Evolutionary conservation across 2,797 vertebrate genomes (phyloP), one percentile per base, ranked within the genome.

Genomic region (Helostoma temminkii): DNA sequence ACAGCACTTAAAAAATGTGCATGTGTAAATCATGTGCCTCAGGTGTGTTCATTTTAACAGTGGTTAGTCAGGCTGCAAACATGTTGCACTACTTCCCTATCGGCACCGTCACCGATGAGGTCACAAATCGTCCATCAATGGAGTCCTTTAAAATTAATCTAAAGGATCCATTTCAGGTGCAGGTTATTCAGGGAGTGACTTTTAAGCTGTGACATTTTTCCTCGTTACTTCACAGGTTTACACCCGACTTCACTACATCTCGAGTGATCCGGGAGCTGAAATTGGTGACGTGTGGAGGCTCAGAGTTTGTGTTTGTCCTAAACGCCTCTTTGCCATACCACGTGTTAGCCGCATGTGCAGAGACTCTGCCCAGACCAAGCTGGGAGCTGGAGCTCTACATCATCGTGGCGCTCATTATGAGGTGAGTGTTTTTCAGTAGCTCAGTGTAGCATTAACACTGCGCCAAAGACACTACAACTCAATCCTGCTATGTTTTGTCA

Each of bases 261-360:
- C 95, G 98, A 91, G 94, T 99, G 79, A 97, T 97, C 89, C 95
- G 96, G 81, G 97, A 99, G 89, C 94, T 99, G 85, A 98, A 96
- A 81, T 88, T 99, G 82, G 88, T 97, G 88, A 98, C 97, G 0
- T 88, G 88, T 0, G 96, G 96, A 50, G 97, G 97, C 81, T 99
- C 98, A 3, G 96, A 97, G 90, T 99, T 99, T 62, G 87, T 94
- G 30, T 99, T 99, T 81, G 82, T 96, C 64, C 90, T 99, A 85
- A 99, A 99, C 56, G 98, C 98, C 76, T 98, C 98, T 9, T 92
- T 99, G 91, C 98, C 98, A 0, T 98, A 98, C 91, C 98, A 99
- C 89, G 97, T 99, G 96, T 86, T 99, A 87, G 96, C 96, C 54
- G 77, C 95, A 0, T 99, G 98, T 91, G 95, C 97, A 54, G 97